Base-by-base conservation (phyloP, 2,797 vertebrate genomes). In the Sus cebifrons region DNA sequence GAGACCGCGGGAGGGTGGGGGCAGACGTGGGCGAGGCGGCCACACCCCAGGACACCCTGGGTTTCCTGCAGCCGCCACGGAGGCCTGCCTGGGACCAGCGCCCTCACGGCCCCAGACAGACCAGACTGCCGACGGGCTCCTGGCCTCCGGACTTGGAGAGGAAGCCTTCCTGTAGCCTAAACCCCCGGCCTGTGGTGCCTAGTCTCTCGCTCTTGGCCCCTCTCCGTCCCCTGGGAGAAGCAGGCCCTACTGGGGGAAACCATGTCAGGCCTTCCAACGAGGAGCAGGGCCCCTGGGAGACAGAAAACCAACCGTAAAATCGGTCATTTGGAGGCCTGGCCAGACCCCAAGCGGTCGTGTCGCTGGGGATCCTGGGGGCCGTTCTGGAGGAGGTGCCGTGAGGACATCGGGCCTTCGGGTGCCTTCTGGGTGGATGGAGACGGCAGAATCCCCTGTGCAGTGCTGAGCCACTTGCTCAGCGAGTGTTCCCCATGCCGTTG, bases 281-380 rank as follows among this genome's bases (percentile, higher is more conserved):
- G 74, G 70, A 67, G 60, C 14, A 5, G 29, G 20, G 56, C 81
- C 89, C 21, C 20, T 13, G 9, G 13, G 84, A 62, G 96, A 62
- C 70, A 32, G 68, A 96, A 97, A 91, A 90, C 75, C 86, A 75
- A 5, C 82, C 12, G 3, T 96, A 94, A 98, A 97, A 89, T 87
- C 18, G 20, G 65, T 88, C 82, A n/a, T 96, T 96, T 74, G 68
- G 81, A 90, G 81, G 0, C 64, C 49, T 1, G 1, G 2, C 29
- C 14, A 58, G 36, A 40, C 13, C 27, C 64, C 2, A 6, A 16
- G 11, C 18, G 0, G 18, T 36, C 13, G 10, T 29, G 20, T 44
- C 58, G 73, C 78, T 3, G 5, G 44, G 40, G n/a, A 58, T 23
- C 52, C 8, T 54, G 67, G 5, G 54, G 36, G 32, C 0, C 32